Conservation (phyloP, 2,113 vertebrate species). For the Ictalurus furcatus region DNA sequence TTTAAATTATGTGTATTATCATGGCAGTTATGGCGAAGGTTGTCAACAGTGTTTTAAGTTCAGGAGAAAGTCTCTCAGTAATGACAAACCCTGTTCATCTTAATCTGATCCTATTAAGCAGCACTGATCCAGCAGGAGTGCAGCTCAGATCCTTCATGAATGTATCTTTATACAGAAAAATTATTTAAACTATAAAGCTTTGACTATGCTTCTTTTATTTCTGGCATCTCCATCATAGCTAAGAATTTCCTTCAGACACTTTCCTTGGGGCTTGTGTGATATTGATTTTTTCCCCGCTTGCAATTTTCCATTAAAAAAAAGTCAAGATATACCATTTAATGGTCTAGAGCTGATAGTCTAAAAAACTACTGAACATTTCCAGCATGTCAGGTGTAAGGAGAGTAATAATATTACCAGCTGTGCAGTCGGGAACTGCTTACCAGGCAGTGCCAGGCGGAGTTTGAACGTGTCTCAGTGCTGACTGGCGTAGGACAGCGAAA, state of each 20-base stretch:
- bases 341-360: not conserved
- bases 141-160: slow-evolving; percentile 13
- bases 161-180: not conserved
- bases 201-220: not conserved
- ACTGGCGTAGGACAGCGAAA: not conserved
- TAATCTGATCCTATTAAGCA: not conserved
- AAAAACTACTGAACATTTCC: not conserved
- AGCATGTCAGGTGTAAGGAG: not conserved
- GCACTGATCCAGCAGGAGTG: not conserved
- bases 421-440: not conserved
- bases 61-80: not conserved
- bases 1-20: not conserved
- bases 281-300: not conserved
- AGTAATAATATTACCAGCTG: not conserved
- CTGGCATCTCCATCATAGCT: not conserved
- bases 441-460: not conserved
- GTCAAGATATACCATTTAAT: not conserved
- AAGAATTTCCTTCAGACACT: not conserved
- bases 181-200: not conserved
- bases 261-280: slow-evolving; percentile 6
- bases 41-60: not conserved
- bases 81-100: not conserved
- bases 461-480: not conserved
- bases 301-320: not conserved
- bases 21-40: not conserved